Percentiles rank a stretch among this genome's conserved stretches.
Evolutionary conservation across 2,113 vertebrate species (phyloP).

Genomic region (Canis aureus): DNA sequence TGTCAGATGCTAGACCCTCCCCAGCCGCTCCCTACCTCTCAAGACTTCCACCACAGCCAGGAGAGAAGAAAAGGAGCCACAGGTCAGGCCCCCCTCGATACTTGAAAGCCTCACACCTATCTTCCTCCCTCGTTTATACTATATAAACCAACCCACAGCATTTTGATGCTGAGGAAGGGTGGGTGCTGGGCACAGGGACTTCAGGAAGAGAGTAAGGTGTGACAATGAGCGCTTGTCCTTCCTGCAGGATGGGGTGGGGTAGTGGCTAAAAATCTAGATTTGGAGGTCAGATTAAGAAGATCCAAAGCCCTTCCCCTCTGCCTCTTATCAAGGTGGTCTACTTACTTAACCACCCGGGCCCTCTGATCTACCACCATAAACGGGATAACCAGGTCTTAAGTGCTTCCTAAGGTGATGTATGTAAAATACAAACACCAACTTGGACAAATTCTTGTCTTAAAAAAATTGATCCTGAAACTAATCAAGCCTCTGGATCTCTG

Average conservation of each 20-base stretch:
- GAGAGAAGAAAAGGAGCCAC: neutral
- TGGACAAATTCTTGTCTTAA: neutral
- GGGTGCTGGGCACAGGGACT: neutral
- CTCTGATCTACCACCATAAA: accelerated
- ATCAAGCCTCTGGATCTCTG: neutral
- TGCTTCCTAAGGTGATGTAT: neutral
- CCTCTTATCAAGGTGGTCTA: neutral
- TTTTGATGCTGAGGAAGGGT: neutral
- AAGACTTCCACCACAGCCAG: neutral
- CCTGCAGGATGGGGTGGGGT: neutral
- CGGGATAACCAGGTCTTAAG: neutral
- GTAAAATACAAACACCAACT: neutral
- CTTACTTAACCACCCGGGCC: neutral
- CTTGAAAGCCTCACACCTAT: neutral
- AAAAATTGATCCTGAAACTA: neutral
- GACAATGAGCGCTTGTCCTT: neutral
- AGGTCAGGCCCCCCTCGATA: accelerated
- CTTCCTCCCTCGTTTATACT: neutral
- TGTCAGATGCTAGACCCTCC: too few relatives aligned
- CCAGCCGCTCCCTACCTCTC: neutral
- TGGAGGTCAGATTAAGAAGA: neutral
- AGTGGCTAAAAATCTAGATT: neutral
- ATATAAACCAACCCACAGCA: accelerated
- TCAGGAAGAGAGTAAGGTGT: neutral
- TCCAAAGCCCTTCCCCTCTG: neutral